Base-by-base conservation (phyloP, 2,797 vertebrate genomes). In the Neomorphus geoffroyi region DNA sequence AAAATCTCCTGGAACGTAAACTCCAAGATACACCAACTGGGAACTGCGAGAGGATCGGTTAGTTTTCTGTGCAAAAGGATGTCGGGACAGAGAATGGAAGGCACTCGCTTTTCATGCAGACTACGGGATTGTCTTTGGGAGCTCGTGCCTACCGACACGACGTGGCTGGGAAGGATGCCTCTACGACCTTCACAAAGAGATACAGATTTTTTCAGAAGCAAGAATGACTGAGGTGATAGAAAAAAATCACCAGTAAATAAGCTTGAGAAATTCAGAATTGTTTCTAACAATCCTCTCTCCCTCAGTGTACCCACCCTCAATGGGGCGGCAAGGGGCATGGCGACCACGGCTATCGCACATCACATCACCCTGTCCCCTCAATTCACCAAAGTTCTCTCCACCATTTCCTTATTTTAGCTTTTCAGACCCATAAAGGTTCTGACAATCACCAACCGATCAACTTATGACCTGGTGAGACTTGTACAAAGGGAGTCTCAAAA, bases 21-120 rank as follows among this genome's bases (percentile, higher is more conserved):
- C 26, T 16, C 0, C 7, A 80, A 62, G 7, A 57, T 10, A 32
- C 1, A 70, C 1, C 1, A 23, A 16, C 4, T 35, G 30, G 18
- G 17, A 84, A 22, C 4, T 39, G 13, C 5, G 13, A 53, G 22
- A 45, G 24, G 32, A 19, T 19, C 24, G n/a, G 22, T 37, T 32
- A n/a, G 7, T 30, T 77, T 62, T 80, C 60, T 78, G 19, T 8
- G 11, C n/a, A 58, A 66, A 71, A 46, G 7, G 3, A 13, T 64
- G 11, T 18, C 13, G 33, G 69, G 24, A 32, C 9, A 74, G 4
- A 2, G 57, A 45, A 48, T 6, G 15, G 39, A 62, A 74, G 43
- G 22, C 15, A 35, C 11, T 1, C 83, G 9, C 8, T 18, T 28
- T n/a, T 39, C 30, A 23, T 1, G 3, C 4, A 48, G 50, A 23